These are phyloP conservation scores for Aphrocallistes beatrix DNA, from an alignment of 37 sponge, comb jelly and placozoan species.

Conservation along the genomic window DNA sequence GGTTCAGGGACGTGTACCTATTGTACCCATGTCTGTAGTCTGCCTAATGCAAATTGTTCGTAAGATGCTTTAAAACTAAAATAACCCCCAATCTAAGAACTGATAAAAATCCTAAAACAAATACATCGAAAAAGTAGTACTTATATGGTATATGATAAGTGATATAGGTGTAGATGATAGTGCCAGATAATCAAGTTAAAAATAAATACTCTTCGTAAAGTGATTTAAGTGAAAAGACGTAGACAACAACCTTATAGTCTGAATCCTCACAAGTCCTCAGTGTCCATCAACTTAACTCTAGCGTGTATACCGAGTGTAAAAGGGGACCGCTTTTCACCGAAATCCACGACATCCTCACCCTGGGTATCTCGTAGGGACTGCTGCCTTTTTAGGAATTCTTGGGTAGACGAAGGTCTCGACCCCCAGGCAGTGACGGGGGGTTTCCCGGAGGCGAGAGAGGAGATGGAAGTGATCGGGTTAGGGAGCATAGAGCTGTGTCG, in stretches of 20 bases:
- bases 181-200: background rate
- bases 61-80: no score
- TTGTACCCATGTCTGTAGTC: no score
- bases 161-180: background rate
- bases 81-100: no score
- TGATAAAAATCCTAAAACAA: no score
- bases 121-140: no score
- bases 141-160: no score
- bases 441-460: conserved; percentile 34
- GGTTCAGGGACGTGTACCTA: no score
- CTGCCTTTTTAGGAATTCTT: conserved; percentile 20
- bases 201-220: background rate
- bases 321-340: conserved; percentile 60
- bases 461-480: conserved; percentile 29
- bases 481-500: conserved; percentile 25
- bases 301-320: conserved; percentile 71
- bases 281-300: conserved; percentile 25
- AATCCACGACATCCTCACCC: conserved; percentile 55
- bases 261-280: background rate
- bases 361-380: conserved; percentile 29
- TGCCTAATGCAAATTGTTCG: no score
- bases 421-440: conserved; percentile 39
- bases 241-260: no score
- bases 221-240: background rate
- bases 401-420: conserved; percentile 29